Percentiles rank a stretch among this genome's conserved stretches.
phyloP scores from a whole-genome alignment of 1,140 invertebrate genomes.

The Sinella curviseta region DNA sequence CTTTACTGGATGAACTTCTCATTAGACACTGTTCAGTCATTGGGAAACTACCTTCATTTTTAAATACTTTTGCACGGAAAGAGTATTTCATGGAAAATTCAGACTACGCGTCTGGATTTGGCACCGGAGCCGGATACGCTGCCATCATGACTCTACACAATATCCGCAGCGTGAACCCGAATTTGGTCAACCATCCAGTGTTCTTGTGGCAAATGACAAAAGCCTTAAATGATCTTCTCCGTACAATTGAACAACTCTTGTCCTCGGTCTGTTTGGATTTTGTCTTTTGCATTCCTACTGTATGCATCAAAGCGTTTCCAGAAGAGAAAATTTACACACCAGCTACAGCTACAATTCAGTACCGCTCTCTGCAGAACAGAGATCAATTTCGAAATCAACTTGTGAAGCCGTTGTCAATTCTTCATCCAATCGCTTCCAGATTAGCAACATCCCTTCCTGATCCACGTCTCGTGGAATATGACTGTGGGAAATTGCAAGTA shows the following conservation, averaged over 20 bases:
- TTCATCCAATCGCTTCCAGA: constrained; percentile 73
- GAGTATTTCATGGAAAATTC: too few species aligned
- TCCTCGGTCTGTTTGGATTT: too few species aligned
- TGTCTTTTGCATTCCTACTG: too few species aligned
- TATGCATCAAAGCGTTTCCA: too few species aligned
- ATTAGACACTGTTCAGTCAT: not conserved
- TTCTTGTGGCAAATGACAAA: too few species aligned
- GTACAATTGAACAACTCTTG: constrained; percentile 58
- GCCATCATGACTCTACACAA: too few species aligned
- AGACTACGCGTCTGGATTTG: too few species aligned
- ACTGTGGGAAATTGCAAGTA: constrained; percentile 73
- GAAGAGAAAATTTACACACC: constrained; percentile 58
- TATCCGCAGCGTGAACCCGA: too few species aligned
- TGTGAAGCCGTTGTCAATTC: constrained; percentile 62
- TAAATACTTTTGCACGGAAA: too few species aligned
- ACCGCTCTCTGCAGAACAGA: constrained; percentile 69
- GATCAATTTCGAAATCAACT: constrained; percentile 97
- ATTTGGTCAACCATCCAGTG: too few species aligned
- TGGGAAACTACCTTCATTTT: constrained; percentile 21
- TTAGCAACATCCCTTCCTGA: constrained; percentile 94
- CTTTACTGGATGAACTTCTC: not conserved
- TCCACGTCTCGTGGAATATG: constrained; percentile 95
- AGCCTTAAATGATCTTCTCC: too few species aligned
- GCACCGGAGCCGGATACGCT: too few species aligned
- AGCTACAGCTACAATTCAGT: constrained; percentile 65